Percentiles rank a stretch among this genome's conserved stretches.
Evolutionary conservation across 1,140 invertebrate genomes (phyloP).

Genomic region (Proctacanthus coquilletti): DNA sequence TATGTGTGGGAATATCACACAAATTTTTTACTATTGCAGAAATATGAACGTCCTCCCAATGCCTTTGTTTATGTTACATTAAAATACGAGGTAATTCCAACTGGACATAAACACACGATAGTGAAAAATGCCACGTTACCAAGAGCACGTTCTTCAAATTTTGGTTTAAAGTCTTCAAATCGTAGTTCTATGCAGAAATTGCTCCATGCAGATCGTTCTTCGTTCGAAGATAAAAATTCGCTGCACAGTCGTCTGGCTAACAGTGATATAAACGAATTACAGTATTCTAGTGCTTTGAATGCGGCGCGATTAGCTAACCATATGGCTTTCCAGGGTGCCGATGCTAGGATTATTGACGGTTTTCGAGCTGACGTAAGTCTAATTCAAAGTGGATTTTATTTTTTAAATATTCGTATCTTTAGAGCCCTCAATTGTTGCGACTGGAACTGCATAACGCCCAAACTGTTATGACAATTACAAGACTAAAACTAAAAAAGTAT

Average conservation of each 20-base stretch:
- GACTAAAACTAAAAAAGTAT: conserved; percentile 28
- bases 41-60: conserved; percentile 23
- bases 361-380: conserved; percentile 18
- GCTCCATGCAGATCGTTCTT: too few relatives aligned
- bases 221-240: too few relatives aligned
- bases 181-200: too few relatives aligned
- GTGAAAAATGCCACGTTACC: too few relatives aligned
- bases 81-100: too few relatives aligned
- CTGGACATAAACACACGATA: too few relatives aligned
- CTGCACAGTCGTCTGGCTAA: too few relatives aligned
- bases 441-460: conserved; percentile 30
- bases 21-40: conserved; percentile 9
- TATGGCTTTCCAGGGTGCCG: conserved; percentile 5
- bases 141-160: too few relatives aligned
- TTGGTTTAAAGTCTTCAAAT: too few relatives aligned
- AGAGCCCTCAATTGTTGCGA: conserved; percentile 29
- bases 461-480: conserved; percentile 28
- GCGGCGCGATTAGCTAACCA: conserved; percentile 15
- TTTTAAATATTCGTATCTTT: neutral
- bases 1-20: too few relatives aligned
- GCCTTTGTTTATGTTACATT: conserved; percentile 19
- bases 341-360: conserved; percentile 20
- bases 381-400: neutral
- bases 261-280: conserved; percentile 16
- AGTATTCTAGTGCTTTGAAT: conserved; percentile 17